A percentile compares a stretch with the other conserved stretches of the same genome.
phyloP scores from a whole-genome alignment of 2,888 invertebrate genomes.

The Tenthredo scrophulariae region DNA sequence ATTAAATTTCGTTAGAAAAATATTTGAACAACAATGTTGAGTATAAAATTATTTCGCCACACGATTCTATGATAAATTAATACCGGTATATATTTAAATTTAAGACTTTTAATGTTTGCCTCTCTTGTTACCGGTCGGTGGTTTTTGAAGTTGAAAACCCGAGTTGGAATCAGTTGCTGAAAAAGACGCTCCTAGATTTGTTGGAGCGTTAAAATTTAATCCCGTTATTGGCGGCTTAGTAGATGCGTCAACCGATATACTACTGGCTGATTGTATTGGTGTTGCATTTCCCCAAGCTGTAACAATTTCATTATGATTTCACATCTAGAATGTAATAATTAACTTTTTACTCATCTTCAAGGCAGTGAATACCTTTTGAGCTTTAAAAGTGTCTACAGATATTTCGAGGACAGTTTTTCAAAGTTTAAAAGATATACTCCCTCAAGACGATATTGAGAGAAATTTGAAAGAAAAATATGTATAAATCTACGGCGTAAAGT shows the following conservation, averaged over 20 bases:
- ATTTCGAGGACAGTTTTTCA: not conserved
- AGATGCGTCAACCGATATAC: conserved; percentile 67
- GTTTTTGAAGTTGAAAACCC: conserved; percentile 86
- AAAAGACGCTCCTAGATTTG: conserved; percentile 74
- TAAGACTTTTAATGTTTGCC: conserved; percentile 82
- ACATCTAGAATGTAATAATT: not conserved
- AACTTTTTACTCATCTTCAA: not conserved
- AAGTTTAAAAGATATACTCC: not conserved
- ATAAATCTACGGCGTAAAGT: not conserved
- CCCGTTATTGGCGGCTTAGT: conserved; percentile 74
- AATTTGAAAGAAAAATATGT: not conserved
- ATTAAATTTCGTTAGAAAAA: not conserved
- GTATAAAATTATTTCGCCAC: conserved; percentile 19
- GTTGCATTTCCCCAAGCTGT: conserved; percentile 73
- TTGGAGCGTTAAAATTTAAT: conserved; percentile 74
- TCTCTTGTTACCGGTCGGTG: conserved; percentile 84
- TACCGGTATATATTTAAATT: not conserved
- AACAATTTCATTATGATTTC: conserved; percentile 60
- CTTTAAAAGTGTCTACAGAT: not conserved
- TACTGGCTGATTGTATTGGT: conserved; percentile 68
- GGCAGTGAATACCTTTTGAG: not conserved
- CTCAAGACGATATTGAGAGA: not conserved
- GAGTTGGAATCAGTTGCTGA: conserved; percentile 70
- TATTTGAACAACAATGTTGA: conserved; percentile 7
- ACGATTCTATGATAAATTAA: conserved; percentile 1